phyloP scores from a whole-genome alignment of 2,888 invertebrate genomes.

The Eupithecia tripunctaria region DNA sequence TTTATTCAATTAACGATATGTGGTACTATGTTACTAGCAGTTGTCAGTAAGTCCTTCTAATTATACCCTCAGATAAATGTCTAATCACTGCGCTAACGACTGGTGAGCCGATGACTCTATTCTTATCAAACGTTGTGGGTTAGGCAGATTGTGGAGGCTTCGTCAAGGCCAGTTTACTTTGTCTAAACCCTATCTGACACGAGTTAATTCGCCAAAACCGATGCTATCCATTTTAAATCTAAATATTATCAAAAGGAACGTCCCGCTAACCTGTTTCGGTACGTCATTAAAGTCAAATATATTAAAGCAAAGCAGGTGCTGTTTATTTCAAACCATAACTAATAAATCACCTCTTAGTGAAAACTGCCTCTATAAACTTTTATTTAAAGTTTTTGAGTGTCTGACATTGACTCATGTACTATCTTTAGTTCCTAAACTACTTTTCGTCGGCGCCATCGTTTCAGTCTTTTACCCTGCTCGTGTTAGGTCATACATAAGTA shows the following conservation, averaged over 20 bases:
- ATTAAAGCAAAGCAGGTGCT: neutral
- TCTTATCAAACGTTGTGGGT: neutral
- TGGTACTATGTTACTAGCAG: conserved; percentile 26
- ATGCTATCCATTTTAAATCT: neutral
- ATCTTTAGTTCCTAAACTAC: conserved; percentile 44
- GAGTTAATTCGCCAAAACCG: neutral
- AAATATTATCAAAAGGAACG: neutral
- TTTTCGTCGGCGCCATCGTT: conserved; percentile 20
- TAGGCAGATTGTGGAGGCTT: neutral
- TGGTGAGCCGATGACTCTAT: neutral
- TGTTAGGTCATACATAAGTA: too few relatives aligned
- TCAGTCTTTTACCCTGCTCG: neutral
- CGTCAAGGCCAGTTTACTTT: neutral
- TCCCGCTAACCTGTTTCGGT: neutral
- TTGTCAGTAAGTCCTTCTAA: neutral
- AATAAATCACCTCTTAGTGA: conserved; percentile 16
- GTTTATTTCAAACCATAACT: neutral
- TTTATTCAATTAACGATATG: conserved; percentile 57
- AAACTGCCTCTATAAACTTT: conserved; percentile 33
- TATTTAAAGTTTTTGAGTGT: conserved; percentile 61
- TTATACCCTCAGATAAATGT: conserved; percentile 5
- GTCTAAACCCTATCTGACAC: neutral
- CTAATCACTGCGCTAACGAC: neutral
- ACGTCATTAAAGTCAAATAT: neutral
- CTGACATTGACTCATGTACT: conserved; percentile 62